Evolutionary conservation across 2,113 vertebrate genomes (phyloP).

Genomic region (Pelodiscus sinensis): DNA sequence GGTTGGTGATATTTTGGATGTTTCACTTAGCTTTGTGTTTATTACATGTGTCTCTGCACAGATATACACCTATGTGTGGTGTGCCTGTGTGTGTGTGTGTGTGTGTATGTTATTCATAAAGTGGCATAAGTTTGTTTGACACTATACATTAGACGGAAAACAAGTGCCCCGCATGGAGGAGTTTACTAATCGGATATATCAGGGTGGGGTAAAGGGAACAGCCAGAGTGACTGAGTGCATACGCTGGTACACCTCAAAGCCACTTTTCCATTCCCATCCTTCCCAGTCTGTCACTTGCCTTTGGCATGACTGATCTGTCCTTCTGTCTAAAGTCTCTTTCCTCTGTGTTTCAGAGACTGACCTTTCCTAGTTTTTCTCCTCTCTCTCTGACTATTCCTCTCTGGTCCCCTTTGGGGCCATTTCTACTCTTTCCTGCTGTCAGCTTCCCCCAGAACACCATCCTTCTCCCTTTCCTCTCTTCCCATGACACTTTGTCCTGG

Average conservation of each 20-base stretch:
- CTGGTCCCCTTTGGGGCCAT: background rate
- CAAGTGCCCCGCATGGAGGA: slow-evolving; percentile 30
- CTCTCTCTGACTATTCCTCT: background rate
- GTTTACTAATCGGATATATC: slow-evolving; percentile 26
- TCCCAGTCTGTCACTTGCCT: slow-evolving; percentile 53
- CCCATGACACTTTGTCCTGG: background rate
- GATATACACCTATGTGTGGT: background rate
- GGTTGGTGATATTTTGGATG: background rate
- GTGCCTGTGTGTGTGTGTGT: background rate
- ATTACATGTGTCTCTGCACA: background rate
- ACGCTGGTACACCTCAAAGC: slow-evolving; percentile 51
- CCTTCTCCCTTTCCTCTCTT: background rate
- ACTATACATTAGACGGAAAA: background rate
- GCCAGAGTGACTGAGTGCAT: slow-evolving; percentile 11
- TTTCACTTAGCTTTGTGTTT: background rate
- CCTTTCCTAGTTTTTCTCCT: slow-evolving; percentile 25
- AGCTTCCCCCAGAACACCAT: background rate
- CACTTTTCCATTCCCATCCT: background rate
- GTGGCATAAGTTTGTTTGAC: slow-evolving; percentile 23
- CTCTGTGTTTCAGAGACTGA: background rate
- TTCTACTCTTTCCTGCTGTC: background rate
- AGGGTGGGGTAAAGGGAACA: background rate
- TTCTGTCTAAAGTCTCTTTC: slow-evolving; percentile 35
- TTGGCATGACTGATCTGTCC: slow-evolving; percentile 48
- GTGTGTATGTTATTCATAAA: background rate